Conservation (phyloP, 2,113 vertebrate species). For the Romanogobio albipinnatus region DNA sequence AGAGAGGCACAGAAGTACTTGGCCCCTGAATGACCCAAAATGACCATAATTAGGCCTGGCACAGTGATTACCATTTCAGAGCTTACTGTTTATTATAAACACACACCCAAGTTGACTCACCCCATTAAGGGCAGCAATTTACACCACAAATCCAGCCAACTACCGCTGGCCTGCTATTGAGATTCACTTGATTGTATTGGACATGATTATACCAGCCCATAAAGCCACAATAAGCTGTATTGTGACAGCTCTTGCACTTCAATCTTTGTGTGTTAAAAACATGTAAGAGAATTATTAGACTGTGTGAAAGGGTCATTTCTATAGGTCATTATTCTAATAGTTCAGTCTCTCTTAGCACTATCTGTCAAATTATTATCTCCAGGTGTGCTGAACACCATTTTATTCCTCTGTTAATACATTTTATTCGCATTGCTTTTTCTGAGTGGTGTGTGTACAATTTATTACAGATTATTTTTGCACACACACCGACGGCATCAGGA, state of each 20-base stretch:
- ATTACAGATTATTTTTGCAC: constrained; percentile 8
- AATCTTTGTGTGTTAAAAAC: not conserved
- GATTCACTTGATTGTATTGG: not conserved
- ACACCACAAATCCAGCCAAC: constrained; percentile 15
- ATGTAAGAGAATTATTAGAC: not conserved
- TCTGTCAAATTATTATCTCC: constrained; percentile 9
- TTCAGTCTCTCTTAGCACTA: constrained; percentile 6
- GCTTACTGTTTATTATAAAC: constrained; percentile 38
- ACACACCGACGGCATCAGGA: not conserved
- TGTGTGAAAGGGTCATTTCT: not conserved
- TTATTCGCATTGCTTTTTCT: not conserved
- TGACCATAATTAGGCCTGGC: constrained; percentile 25
- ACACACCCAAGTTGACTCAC: constrained; percentile 21
- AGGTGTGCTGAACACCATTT: constrained; percentile 11
- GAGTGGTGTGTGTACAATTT: not conserved
- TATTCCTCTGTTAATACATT: not conserved
- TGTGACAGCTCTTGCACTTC: constrained; percentile 10
- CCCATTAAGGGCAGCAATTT: constrained; percentile 42
- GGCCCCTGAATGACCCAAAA: constrained; percentile 28
- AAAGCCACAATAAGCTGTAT: not conserved
- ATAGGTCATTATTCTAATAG: constrained; percentile 16
- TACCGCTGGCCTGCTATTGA: not conserved
- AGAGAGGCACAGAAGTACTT: not conserved
- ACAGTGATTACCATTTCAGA: constrained; percentile 31
- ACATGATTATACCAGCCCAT: not conserved